A percentile compares a stretch with the other conserved stretches of the same genome.
These are phyloP conservation scores for Drosophila subobscura DNA, from an alignment of 1,140 invertebrate species.

Conservation along the genomic window DNA sequence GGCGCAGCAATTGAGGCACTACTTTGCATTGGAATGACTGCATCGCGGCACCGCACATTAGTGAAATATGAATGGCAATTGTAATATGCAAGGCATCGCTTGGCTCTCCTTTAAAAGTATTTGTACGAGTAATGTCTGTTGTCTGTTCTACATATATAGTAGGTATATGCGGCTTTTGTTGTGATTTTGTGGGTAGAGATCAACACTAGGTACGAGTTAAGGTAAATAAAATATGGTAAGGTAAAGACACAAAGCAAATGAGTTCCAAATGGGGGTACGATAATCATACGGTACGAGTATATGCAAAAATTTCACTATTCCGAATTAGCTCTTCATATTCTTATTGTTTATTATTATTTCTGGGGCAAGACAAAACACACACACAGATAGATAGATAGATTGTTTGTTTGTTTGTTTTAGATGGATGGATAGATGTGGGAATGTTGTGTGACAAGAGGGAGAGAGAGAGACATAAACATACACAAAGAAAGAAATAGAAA, in stretches of 20 bases:
- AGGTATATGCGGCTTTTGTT: constrained; percentile 2
- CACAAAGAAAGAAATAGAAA: constrained; percentile 39
- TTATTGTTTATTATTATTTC: constrained; percentile 16
- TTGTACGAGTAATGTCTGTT: constrained; percentile 17
- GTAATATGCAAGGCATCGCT: constrained; percentile 32
- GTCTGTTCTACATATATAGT: constrained; percentile 4
- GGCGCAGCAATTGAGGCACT: constrained; percentile 43
- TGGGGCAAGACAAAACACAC: constrained; percentile 62
- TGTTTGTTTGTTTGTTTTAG: constrained; percentile 37
- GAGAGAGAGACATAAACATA: constrained; percentile 50
- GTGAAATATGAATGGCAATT: constrained; percentile 59
- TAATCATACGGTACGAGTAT: constrained; percentile 39
- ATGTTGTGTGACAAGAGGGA: constrained; percentile 44
- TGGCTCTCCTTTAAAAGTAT: constrained; percentile 18
- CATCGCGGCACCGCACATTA: constrained; percentile 40
- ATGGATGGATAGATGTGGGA: constrained; percentile 53
- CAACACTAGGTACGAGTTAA: constrained; percentile 52
- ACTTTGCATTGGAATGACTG: constrained; percentile 64
- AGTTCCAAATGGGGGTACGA: constrained; percentile 54
- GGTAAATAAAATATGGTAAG: constrained; percentile 19
- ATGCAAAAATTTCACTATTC: constrained; percentile 67
- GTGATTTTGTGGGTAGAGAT: constrained; percentile 36
- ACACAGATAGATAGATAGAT: constrained; percentile 49
- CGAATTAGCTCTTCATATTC: constrained; percentile 71
- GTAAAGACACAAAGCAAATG: constrained; percentile 78